Evolutionary conservation across 1,140 invertebrate species (phyloP).

Genomic region (Medauroidea extradentata): DNA sequence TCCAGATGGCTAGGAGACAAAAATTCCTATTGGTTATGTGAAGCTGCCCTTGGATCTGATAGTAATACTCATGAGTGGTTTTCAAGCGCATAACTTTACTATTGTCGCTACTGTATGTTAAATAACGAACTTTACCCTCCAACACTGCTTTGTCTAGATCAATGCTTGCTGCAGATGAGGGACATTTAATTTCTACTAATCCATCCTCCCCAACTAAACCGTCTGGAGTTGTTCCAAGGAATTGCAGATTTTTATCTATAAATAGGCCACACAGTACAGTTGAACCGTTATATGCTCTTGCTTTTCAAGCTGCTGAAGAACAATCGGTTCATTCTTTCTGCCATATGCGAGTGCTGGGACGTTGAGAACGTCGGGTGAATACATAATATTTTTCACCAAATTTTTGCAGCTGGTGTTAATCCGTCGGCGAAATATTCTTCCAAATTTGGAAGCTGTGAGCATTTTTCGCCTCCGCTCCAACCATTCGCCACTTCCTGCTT

Average conservation of each 20-base stretch:
- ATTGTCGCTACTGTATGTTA: neutral
- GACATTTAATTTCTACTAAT: constrained; percentile 39
- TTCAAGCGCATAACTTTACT: constrained; percentile 23
- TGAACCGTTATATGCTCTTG: constrained; percentile 22
- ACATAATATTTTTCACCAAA: constrained; percentile 26
- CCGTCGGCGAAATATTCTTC: constrained; percentile 18
- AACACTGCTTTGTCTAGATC: neutral
- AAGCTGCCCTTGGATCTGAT: constrained; percentile 42
- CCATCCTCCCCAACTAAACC: constrained; percentile 37
- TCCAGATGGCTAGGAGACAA: constrained; percentile 41
- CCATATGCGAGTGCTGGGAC: neutral
- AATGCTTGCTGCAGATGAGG: constrained; percentile 17
- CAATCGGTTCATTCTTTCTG: constrained; percentile 26
- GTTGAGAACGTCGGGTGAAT: constrained; percentile 12
- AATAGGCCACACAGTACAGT: constrained; percentile 40
- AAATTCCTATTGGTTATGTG: constrained; percentile 31
- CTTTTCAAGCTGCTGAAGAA: constrained; percentile 26
- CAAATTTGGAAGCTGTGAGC: constrained; percentile 26
- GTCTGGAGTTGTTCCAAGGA: constrained; percentile 41
- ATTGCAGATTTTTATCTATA: constrained; percentile 32
- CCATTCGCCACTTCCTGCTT: neutral
- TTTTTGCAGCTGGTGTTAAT: constrained; percentile 23
- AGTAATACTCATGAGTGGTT: constrained; percentile 36
- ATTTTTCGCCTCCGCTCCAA: neutral
- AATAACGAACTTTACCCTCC: no score